Conservation (phyloP, 2,113 vertebrate genomes). For the Sardina pilchardus region DNA sequence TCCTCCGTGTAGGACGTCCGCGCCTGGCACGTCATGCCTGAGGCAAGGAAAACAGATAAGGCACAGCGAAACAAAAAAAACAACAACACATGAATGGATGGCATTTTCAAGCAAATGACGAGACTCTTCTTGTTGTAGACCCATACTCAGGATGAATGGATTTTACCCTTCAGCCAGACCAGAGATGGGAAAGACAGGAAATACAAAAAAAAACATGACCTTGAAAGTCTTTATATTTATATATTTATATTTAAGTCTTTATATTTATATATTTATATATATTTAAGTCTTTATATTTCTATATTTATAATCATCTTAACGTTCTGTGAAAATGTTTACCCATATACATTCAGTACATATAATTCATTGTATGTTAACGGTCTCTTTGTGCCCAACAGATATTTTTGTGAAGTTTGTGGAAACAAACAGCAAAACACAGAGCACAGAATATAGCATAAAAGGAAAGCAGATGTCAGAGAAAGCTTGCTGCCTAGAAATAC, state of each 20-base stretch:
- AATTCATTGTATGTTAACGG: too few relatives aligned
- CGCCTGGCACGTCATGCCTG: constrained; percentile 97
- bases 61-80: neutral
- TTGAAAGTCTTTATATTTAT: too few relatives aligned
- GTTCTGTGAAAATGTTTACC: too few relatives aligned
- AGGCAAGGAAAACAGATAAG: constrained; percentile 12
- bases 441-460: too few relatives aligned
- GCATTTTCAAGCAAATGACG: neutral
- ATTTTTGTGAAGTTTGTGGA: too few relatives aligned
- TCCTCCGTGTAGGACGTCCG: constrained; percentile 98
- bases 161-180: neutral
- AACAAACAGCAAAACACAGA: too few relatives aligned
- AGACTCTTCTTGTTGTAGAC: neutral
- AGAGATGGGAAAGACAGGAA: neutral
- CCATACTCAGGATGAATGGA: neutral
- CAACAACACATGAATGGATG: neutral
- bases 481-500: neutral
- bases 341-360: too few relatives aligned
- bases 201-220: neutral
- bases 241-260: too few relatives aligned
- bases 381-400: too few relatives aligned
- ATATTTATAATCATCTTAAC: neutral
- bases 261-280: too few relatives aligned
- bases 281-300: too few relatives aligned
- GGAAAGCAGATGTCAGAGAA: neutral